Evolutionary conservation across 1,140 invertebrate genomes (phyloP), one percentile per base, ranked within the genome.

Genomic region (Agrypnia vestita): DNA sequence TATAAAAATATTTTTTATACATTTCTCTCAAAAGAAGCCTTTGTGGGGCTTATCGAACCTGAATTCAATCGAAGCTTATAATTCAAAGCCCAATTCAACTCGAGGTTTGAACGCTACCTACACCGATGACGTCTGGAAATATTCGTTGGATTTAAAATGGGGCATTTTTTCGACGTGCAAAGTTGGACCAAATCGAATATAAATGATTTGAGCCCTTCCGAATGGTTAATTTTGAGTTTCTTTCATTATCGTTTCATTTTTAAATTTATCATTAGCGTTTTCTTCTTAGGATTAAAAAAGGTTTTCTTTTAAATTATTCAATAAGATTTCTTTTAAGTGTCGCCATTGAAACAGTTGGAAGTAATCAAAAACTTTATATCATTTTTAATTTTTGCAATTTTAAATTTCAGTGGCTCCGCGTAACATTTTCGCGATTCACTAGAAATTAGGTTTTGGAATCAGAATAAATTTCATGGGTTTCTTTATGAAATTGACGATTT

Each of bases 41-140:
- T 51, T 51, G 49, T 51, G 49, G 49, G 25, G 49, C 49, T 51
- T 51, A 51, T 51, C 49, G 49, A 13, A 12, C 49, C 49, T 13
- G 49, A 51, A 51, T 51, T 51, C 49, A 51, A 51, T 51, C 49
- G 49, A 51, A 51, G 49, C 49, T 51, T 51, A 51, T 51, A 51
- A 51, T 51, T 51, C 49, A 51, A 51, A 51, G 49, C 49, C 49
- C 8, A 12, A 51, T 51, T 51, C 49, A 51, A 51, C 49, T 51
- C 49, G 49, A 15, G 49, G 11, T 51, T 51, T 51, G 11, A 35
- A 6, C 25, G 25, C 25, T 35, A 35, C 25, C 25, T 35, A 35
- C 25, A 35, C 25, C 25, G 6, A 35, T 51, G 8, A 51, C 3
- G 11, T 51, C 49, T 51, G 11, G 11, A 15, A 51, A 51, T 51